Evolutionary conservation across 1,140 invertebrate genomes (phyloP).

Genomic region (Sitophilus oryzae): DNA sequence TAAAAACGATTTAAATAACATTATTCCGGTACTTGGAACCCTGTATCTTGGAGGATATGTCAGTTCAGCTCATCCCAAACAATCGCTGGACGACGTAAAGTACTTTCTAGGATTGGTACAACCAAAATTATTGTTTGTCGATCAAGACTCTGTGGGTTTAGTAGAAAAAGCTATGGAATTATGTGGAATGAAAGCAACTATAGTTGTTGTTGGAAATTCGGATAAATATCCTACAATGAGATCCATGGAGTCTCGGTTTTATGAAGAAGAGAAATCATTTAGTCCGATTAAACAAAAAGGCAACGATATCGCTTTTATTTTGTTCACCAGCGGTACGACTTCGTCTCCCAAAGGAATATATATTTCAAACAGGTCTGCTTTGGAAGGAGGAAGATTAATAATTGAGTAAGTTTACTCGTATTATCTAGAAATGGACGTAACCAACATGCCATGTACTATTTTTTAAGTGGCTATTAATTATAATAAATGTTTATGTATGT

Average conservation of each 20-base stretch:
- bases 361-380: conserved; percentile 6
- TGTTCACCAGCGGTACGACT: conserved; percentile 67
- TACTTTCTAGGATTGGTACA: conserved; percentile 8
- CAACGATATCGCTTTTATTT: conserved; percentile 41
- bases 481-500: too few species aligned
- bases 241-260: conserved; percentile 8
- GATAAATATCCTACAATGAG: conserved; percentile 11
- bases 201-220: conserved; percentile 23
- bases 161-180: conserved; percentile 17
- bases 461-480: too few species aligned
- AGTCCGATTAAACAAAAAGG: conserved; percentile 16
- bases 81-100: conserved; percentile 7
- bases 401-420: not conserved
- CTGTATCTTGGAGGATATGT: conserved; percentile 43
- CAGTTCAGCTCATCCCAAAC: conserved; percentile 11
- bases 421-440: too few species aligned
- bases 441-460: too few species aligned
- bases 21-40: conserved; percentile 46
- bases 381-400: not conserved
- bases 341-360: conserved; percentile 61
- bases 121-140: conserved; percentile 21
- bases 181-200: conserved; percentile 2
- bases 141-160: conserved; percentile 5
- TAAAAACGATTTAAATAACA: conserved; percentile 46
- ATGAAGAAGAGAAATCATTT: conserved; percentile 16